These are phyloP conservation scores for Cylloceria caligata DNA, from an alignment of 2,888 invertebrate genomes.

Conservation along the genomic window DNA sequence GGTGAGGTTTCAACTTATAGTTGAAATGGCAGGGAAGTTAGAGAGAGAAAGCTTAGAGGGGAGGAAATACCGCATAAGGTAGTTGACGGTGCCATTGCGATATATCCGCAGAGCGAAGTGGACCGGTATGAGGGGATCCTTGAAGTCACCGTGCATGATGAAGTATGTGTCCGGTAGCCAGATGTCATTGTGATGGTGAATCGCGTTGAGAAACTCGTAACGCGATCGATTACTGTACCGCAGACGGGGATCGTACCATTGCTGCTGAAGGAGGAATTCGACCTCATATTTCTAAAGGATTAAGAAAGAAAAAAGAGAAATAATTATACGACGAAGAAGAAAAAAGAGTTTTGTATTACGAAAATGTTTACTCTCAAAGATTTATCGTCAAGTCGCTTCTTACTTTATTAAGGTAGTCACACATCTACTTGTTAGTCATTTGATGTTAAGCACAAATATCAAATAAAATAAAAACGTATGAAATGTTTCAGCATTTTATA, in stretches of 20 bases:
- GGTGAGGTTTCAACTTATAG: constrained; percentile 21
- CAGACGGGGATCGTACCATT: constrained; percentile 96
- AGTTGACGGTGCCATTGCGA: constrained; percentile 96
- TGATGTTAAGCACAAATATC: too few species aligned
- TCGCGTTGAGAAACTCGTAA: constrained; percentile 95
- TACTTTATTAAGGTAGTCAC: too few species aligned
- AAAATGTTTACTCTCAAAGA: background rate
- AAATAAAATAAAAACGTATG: too few species aligned
- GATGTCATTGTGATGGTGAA: constrained; percentile 96
- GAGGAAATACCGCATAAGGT: constrained; percentile 92
- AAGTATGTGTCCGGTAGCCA: constrained; percentile 98
- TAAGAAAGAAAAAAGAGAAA: constrained; percentile 56
- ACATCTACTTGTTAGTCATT: too few species aligned
- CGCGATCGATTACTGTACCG: constrained; percentile 95
- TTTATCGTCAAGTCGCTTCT: background rate
- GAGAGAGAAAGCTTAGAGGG: constrained; percentile 28
- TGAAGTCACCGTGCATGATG: constrained; percentile 98
- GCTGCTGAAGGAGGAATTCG: constrained; percentile 96
- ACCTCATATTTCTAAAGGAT: constrained; percentile 96
- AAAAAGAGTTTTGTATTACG: background rate
- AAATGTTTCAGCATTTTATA: too few species aligned
- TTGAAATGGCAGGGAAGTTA: background rate
- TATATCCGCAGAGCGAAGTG: constrained; percentile 97
- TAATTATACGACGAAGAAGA: constrained; percentile 42
- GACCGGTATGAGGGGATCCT: constrained; percentile 96